phyloP scores from a whole-genome alignment of 2,113 vertebrate genomes.

The Tetraodon nigroviridis region DNA sequence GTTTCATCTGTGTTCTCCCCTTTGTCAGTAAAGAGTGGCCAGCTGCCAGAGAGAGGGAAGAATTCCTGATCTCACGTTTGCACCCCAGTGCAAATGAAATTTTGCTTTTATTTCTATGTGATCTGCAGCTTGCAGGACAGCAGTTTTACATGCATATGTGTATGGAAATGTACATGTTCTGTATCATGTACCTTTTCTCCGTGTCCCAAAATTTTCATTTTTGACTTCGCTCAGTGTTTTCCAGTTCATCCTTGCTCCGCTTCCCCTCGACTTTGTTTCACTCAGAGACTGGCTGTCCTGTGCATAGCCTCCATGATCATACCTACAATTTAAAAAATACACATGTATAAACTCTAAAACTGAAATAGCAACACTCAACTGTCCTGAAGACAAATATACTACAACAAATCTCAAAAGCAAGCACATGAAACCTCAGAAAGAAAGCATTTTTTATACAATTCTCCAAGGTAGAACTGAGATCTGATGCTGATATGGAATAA shows the following conservation, averaged over 20 bases:
- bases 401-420: slow-evolving; percentile 9
- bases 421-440: background rate
- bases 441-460: background rate
- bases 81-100: background rate
- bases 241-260: slow-evolving; percentile 76
- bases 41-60: slow-evolving; percentile 32
- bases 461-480: background rate
- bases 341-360: slow-evolving; percentile 1
- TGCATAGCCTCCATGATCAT: slow-evolving; percentile 78
- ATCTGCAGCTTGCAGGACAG: background rate
- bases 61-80: slow-evolving; percentile 32
- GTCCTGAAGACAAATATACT: slow-evolving; percentile 2
- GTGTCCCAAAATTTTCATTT: slow-evolving; percentile 81
- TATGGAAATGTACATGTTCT: background rate
- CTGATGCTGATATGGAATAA: background rate
- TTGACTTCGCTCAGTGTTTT: slow-evolving; percentile 83
- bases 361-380: background rate
- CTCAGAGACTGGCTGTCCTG: slow-evolving; percentile 81
- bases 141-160: too few relatives aligned
- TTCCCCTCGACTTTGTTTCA: slow-evolving; percentile 53
- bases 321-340: slow-evolving; percentile 70
- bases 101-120: slow-evolving; percentile 9
- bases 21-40: slow-evolving; percentile 38
- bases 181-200: slow-evolving; percentile 79
- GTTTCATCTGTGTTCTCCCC: slow-evolving; percentile 25